Evolutionary conservation across 2,113 vertebrate species (phyloP).

Genomic region (Eretmodus cyanostictus): DNA sequence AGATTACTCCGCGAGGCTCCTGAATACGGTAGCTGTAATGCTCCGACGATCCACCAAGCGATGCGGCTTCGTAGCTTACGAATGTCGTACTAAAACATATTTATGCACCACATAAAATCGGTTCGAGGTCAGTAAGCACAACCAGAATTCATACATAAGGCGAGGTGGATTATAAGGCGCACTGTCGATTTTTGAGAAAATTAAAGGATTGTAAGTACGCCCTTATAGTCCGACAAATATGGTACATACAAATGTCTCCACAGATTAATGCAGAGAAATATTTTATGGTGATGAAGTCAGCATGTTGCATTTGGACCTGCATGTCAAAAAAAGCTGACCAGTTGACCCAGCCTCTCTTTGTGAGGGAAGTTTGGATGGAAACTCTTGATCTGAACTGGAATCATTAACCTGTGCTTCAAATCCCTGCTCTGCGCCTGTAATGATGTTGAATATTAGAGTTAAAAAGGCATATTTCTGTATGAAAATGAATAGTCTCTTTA

Average conservation of each 20-base stretch:
- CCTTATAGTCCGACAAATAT: not conserved
- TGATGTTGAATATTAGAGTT: not conserved
- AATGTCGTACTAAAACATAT: not conserved
- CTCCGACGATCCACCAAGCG: fast-evolving
- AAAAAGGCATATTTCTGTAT: not conserved
- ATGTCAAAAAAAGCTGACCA: not conserved
- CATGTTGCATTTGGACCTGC: not conserved
- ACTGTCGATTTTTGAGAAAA: not conserved
- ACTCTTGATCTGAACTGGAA: not conserved
- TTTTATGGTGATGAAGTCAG: not conserved
- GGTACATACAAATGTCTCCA: not conserved
- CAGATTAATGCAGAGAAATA: not conserved
- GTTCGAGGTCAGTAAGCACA: not conserved
- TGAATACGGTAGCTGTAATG: not conserved
- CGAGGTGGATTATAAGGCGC: fast-evolving
- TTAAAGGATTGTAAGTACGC: not conserved
- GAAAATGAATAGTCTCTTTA: not conserved
- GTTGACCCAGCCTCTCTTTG: not conserved
- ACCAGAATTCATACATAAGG: not conserved
- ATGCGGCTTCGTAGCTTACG: not conserved
- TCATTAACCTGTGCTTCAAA: not conserved
- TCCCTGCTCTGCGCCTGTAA: not conserved
- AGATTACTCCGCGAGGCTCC: fast-evolving
- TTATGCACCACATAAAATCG: not conserved
- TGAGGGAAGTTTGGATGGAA: not conserved